Base-by-base conservation (phyloP, 1,140 invertebrate species). In the Lucilia cuprina region DNA sequence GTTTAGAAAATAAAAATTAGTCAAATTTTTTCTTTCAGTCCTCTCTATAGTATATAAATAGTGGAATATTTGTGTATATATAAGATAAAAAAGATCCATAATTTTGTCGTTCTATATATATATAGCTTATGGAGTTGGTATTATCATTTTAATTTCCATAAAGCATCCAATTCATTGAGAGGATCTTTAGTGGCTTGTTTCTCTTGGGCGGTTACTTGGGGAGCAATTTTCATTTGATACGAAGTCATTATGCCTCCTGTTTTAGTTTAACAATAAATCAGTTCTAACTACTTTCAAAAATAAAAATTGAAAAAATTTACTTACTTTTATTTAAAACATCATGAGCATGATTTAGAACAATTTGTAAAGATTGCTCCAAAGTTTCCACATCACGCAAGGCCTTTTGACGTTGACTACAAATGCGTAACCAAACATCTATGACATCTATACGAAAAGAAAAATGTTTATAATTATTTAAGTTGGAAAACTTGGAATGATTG, bases 151-250 rank as follows among this genome's bases (percentile, higher is more conserved):
- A 91, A 84, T 86, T 91, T 91, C 90, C 90, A 91, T 12, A 91
- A 85, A 21, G 90, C 89, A 88, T 91, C 90, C 34, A 91, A 80
- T 83, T 91, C 90, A 80, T 89, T 91, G 8, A 91, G 88, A 82
- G 90, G 89, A 88, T 91, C 90, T 84, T 91, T 91, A 35, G 84
- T 87, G 85, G 90, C 89, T 82, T 90, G 86, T 77, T 91, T 89
- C 74, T 90, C 89, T 82, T 89, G 89, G n/a, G 90, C 87, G 3
- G 84, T 88, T 5, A 90, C 88, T 78, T 89, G 89, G 30, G 89
- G 89, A 9, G 90, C 89, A 86, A 88, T 91, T 75, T 91, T 91
- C 89, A 91, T 90, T 86, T 91, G 90, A 89, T 91, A 91, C 74
- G 90, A 91, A 1, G 90, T 91, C 86, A 91, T 90, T 4, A 91